phyloP scores from a whole-genome alignment of 1,140 invertebrate genomes.

The Druon quercuslanigerum region DNA sequence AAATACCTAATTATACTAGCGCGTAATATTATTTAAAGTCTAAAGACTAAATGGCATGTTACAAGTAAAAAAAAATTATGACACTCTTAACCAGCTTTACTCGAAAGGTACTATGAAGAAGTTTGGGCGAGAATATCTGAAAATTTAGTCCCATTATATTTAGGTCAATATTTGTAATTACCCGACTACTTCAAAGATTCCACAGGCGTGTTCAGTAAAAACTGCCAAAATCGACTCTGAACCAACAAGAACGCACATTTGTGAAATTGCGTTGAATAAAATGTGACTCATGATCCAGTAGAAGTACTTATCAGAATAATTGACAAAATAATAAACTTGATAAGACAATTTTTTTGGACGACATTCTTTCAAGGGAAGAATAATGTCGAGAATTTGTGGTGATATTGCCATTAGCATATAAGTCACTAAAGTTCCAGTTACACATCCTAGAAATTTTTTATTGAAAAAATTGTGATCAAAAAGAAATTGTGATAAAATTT shows the following conservation, averaged over 20 bases:
- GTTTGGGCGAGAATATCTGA: too few species aligned
- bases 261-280: not conserved
- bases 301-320: not conserved
- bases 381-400: not conserved
- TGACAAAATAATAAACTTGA: not conserved
- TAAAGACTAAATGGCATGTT: too few species aligned
- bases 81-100: too few species aligned
- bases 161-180: not conserved
- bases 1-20: too few species aligned
- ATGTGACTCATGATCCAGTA: not conserved
- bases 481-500: not conserved
- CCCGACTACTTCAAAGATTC: not conserved
- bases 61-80: too few species aligned
- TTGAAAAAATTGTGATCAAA: not conserved
- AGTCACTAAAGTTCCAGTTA: not conserved
- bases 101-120: too few species aligned
- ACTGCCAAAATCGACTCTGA: not conserved
- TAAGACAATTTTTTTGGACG: not conserved
- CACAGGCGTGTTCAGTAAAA: not conserved
- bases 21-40: too few species aligned
- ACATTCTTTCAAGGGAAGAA: not conserved
- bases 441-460: not conserved
- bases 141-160: not conserved
- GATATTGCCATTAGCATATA: not conserved
- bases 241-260: not conserved